These are phyloP conservation scores for Eupithecia inturbata DNA, from an alignment of 2,888 invertebrate species.

Conservation along the genomic window DNA sequence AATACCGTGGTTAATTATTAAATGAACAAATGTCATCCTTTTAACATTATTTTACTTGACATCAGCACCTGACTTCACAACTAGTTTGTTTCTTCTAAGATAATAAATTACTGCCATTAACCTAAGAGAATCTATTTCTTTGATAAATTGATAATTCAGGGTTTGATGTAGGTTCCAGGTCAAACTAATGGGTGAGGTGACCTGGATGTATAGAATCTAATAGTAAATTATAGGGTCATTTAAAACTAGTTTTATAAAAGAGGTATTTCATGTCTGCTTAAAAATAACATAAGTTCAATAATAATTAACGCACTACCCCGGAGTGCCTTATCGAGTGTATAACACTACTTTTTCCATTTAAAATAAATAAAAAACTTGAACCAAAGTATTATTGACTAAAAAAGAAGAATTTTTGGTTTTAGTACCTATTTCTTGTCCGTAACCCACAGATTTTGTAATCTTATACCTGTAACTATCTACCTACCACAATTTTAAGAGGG, in stretches of 20 bases:
- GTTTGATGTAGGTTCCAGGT: background rate
- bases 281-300: no score
- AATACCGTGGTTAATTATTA: background rate
- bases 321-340: no score
- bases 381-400: no score
- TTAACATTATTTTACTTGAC: no score
- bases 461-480: background rate
- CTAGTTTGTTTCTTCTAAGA: background rate
- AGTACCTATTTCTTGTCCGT: no score
- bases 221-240: background rate
- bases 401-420: no score
- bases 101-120: background rate
- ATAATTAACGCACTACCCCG: no score
- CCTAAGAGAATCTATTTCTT: background rate
- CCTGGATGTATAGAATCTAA: background rate
- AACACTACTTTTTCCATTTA: no score
- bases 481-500: background rate
- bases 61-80: background rate
- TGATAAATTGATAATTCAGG: background rate
- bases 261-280: background rate
- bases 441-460: no score
- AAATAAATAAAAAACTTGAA: no score
- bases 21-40: background rate
- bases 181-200: background rate
- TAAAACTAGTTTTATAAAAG: background rate